Base-by-base conservation (phyloP, 2,888 invertebrate genomes). In the Diplazon laetatorius region DNA sequence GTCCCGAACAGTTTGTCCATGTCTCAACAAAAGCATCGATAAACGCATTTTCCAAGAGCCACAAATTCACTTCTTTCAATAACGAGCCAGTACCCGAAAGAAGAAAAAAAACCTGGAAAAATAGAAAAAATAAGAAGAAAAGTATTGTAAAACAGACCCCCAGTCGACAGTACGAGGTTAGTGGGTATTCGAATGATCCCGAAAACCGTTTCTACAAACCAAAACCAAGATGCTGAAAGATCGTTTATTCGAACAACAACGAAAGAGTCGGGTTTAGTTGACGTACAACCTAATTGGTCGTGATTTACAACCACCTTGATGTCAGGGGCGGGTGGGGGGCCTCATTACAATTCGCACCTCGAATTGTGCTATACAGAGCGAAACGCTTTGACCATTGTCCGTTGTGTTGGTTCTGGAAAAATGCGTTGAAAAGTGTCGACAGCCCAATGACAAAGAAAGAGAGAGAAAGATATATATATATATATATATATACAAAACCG, bases 221-320 rank as follows among this genome's bases (percentile, higher is more conserved):
- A 9, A 16, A 30, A 48, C 50, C 16, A 55, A 68, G 10, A 16
- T 59, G 50, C 59, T 37, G n/a, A 57, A 55, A 44, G 68, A 55
- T 30, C 55, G n/a, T 16, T 20, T 12, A 44, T 68, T 55, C 30
- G 30, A 30, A 68, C 55, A 44, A 55, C 55, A 16, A 37, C 44
- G 16, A 42, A 4, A 18, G 14, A 44, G 46, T 12, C 18, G 20
- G 50, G n/a, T n/a, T 37, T 35, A 68, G 14, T 4, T 37, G 39
- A 16, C 8, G 50, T 14, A n/a, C 12, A 57, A 30, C 42, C 22
- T 25, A 66, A 59, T 44, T 30, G 25, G 3, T 6, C 52, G 25
- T 63, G 79, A 76, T 76, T 79, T 79, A 79, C 69, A 72, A 44
- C 76, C 63, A 52, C 76, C 63, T n/a, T n/a, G n/a, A n/a, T n/a